phyloP scores from a whole-genome alignment of 2,113 vertebrate genomes.

The Lanius ludovicianus region DNA sequence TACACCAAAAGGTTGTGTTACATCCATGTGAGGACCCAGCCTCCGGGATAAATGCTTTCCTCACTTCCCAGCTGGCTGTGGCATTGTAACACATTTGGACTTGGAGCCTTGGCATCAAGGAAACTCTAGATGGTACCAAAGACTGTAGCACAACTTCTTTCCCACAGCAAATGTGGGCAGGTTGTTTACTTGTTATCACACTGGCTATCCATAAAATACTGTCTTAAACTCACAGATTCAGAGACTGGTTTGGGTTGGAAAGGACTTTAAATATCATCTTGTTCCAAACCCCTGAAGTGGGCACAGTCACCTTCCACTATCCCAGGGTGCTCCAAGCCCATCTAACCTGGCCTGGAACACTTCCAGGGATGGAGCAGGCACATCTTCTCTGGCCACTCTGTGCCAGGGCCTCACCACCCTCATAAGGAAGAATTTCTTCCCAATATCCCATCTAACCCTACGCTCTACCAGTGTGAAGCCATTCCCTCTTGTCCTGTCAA shows the following conservation, averaged over 20 bases:
- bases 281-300: neutral
- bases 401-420: neutral
- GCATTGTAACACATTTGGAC: neutral
- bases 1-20: neutral
- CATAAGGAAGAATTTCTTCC: neutral
- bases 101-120: neutral
- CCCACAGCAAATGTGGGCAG: neutral
- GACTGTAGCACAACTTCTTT: neutral
- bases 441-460: neutral
- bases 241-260: neutral
- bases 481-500: neutral
- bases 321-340: accelerated
- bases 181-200: neutral
- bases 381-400: neutral
- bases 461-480: neutral
- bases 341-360: neutral
- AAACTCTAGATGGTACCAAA: neutral
- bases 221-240: neutral
- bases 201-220: neutral
- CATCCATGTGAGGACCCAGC: neutral
- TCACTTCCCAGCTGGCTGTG: neutral
- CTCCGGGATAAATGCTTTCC: neutral
- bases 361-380: neutral
- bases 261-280: neutral
- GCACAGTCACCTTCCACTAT: neutral